Percentiles rank a stretch among this genome's conserved stretches.
phyloP scores from a whole-genome alignment of 2,888 invertebrate genomes.

The Branchipolynoe longqiensis region DNA sequence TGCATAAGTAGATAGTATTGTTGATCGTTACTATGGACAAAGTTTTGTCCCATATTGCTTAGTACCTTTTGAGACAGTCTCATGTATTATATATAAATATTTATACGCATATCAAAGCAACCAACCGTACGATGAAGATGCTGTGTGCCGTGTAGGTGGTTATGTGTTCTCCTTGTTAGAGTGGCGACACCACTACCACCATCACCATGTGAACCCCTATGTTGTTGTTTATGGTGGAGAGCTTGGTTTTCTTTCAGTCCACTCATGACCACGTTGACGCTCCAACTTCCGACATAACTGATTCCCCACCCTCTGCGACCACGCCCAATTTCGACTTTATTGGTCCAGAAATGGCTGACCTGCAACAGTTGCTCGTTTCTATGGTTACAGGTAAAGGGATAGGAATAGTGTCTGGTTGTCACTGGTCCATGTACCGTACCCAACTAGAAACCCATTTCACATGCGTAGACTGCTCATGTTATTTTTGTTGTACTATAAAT shows the following conservation, averaged over 20 bases:
- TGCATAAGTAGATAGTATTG: too few species aligned
- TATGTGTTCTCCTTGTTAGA: conserved; percentile 4
- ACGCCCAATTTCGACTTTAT: conserved; percentile 79
- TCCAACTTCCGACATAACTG: conserved; percentile 50
- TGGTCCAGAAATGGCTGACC: conserved; percentile 83
- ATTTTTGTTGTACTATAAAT: too few species aligned
- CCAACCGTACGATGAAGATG: background rate
- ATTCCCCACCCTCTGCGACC: conserved; percentile 49
- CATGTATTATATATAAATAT: too few species aligned
- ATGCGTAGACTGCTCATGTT: conserved; percentile 36
- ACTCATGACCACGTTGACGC: conserved; percentile 37
- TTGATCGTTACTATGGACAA: too few species aligned
- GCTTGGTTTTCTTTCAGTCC: conserved; percentile 57
- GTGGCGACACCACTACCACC: background rate
- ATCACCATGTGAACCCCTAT: background rate
- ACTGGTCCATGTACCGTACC: conserved; percentile 42
- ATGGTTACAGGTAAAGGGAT: conserved; percentile 80
- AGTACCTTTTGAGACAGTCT: too few species aligned
- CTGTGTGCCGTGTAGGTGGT: background rate
- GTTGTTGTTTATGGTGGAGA: conserved; percentile 54
- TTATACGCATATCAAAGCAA: too few species aligned
- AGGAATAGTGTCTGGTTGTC: conserved; percentile 60
- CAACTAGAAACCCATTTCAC: conserved; percentile 47
- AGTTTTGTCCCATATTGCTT: too few species aligned
- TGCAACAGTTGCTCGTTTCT: conserved; percentile 82